Conservation (phyloP, 2,113 vertebrate genomes). For the Pelobates fuscus region DNA sequence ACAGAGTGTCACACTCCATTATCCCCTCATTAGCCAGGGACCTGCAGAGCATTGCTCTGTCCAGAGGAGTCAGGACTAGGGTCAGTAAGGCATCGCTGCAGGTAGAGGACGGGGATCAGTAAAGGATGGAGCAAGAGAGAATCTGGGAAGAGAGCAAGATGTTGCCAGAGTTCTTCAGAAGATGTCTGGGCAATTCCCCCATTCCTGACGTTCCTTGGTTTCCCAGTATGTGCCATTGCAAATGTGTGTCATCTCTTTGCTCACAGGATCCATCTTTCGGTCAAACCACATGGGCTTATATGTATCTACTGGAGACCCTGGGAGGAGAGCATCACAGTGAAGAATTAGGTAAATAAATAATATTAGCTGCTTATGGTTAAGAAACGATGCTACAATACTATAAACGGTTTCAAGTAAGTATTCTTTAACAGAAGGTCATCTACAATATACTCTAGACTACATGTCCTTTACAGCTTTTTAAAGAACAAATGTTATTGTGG, state of each 20-base stretch:
- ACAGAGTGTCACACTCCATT: neutral
- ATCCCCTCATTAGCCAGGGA: neutral
- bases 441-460: no score
- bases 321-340: neutral
- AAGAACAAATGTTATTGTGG: no score
- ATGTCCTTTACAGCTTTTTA: no score
- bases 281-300: slow-evolving; percentile 92
- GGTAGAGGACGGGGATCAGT: neutral
- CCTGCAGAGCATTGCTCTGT: slow-evolving; percentile 34
- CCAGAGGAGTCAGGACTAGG: slow-evolving; percentile 16
- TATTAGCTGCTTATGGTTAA: neutral
- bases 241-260: slow-evolving; percentile 84
- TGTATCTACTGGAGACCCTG: slow-evolving; percentile 78
- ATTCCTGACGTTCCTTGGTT: slow-evolving; percentile 80
- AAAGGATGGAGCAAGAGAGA: neutral
- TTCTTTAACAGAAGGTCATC: no score
- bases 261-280: slow-evolving; percentile 76
- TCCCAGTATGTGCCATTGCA: slow-evolving; percentile 96
- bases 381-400: no score
- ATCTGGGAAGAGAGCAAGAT: slow-evolving; percentile 2
- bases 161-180: slow-evolving; percentile 67
- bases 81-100: slow-evolving; percentile 43
- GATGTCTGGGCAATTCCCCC: slow-evolving; percentile 86
- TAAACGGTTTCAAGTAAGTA: no score
- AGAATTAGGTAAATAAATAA: neutral